These are phyloP conservation scores for Lota lota DNA, from an alignment of 2,113 vertebrate genomes.

Conservation along the genomic window DNA sequence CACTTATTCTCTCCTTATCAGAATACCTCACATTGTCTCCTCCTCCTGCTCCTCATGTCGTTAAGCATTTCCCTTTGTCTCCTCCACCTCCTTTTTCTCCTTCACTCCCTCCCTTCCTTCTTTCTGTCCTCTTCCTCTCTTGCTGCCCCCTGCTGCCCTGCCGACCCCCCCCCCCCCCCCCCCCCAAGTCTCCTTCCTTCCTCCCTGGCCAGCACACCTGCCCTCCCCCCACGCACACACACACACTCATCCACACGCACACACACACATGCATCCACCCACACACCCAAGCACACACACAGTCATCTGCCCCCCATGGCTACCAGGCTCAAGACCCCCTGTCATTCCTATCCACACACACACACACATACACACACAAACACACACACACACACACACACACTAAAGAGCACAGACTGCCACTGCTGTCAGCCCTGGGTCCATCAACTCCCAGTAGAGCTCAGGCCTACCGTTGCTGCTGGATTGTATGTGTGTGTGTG, in stretches of 20 bases:
- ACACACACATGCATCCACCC: neutral
- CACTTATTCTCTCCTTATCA: constrained; percentile 25
- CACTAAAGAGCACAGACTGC: too few species aligned
- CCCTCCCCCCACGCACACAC: constrained; percentile 23
- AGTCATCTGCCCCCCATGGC: neutral
- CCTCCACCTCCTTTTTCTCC: constrained; percentile 34
- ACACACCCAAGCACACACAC: constrained; percentile 21
- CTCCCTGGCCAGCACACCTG: constrained; percentile 49
- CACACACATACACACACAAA: too few species aligned
- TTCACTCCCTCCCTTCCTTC: constrained; percentile 32
- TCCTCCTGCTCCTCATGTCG: constrained; percentile 24
- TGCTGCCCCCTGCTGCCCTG: too few species aligned
- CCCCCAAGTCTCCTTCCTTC: constrained; percentile 36
- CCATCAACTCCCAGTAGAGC: neutral
- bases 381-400: too few species aligned
- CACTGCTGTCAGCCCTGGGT: too few species aligned
- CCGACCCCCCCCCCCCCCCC: too few species aligned
- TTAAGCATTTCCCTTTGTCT: constrained; percentile 24
- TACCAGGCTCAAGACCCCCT: neutral
- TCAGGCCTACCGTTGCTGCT: neutral
- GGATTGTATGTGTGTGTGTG: constrained; percentile 2
- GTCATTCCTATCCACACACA: neutral
- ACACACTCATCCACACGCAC: too few species aligned
- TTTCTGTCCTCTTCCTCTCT: too few species aligned
- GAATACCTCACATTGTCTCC: constrained; percentile 14